Evolutionary conservation across 2,888 invertebrate genomes (phyloP).

Genomic region (Tethea ocularis): DNA sequence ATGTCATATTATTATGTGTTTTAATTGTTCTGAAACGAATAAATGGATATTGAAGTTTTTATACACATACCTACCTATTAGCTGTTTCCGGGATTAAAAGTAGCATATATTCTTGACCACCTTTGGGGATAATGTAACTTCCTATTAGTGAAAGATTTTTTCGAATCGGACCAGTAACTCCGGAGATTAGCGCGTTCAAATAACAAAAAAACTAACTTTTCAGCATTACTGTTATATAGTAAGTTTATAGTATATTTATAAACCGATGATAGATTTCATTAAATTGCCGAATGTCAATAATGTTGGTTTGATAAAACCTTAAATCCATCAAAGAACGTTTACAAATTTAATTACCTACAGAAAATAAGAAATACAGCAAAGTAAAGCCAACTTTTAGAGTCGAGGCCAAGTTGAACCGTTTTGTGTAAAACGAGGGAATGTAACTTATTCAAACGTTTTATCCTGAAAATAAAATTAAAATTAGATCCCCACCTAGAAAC

Average conservation of each 20-base stretch:
- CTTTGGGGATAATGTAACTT: too few species aligned
- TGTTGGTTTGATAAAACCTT: neutral
- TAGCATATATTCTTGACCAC: too few species aligned
- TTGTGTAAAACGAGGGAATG: constrained; percentile 40
- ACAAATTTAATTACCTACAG: constrained; percentile 48
- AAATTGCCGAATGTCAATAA: neutral
- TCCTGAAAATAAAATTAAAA: constrained; percentile 58
- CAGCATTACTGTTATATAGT: neutral
- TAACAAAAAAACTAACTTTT: too few species aligned
- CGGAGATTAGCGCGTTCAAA: too few species aligned
- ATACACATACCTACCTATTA: too few species aligned
- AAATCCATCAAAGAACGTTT: constrained; percentile 26
- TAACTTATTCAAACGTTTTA: constrained; percentile 40
- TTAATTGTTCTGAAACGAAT: too few species aligned
- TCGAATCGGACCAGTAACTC: too few species aligned
- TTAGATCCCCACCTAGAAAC: constrained; percentile 58
- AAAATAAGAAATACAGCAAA: constrained; percentile 45
- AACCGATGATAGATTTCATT: neutral
- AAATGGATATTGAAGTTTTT: too few species aligned
- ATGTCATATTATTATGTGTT: too few species aligned
- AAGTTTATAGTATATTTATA: neutral
- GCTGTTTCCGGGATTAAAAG: too few species aligned
- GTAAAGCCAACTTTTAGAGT: constrained; percentile 43
- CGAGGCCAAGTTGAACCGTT: constrained; percentile 26
- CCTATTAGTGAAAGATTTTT: too few species aligned